These are phyloP conservation scores for Ciconia nigra DNA, from an alignment of 2,797 vertebrate species.

Conservation along the genomic window DNA sequence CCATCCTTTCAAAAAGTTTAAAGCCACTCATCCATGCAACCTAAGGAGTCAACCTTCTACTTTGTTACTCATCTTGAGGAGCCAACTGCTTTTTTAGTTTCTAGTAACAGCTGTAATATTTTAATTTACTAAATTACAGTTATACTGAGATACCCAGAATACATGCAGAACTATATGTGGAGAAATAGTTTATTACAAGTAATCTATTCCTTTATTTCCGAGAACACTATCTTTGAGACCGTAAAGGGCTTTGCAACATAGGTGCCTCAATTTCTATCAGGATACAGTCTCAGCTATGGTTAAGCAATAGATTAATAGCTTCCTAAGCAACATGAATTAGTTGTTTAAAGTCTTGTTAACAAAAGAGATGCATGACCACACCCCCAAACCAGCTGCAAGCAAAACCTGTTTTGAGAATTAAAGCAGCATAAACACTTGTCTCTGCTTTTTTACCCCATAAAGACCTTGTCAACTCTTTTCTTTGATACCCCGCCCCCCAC, in stretches of 20 bases:
- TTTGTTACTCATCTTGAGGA: background rate
- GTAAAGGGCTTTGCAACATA: background rate
- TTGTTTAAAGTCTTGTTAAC: conserved; percentile 22
- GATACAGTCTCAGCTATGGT: background rate
- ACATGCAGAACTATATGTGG: fast-evolving
- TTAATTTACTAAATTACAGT: background rate
- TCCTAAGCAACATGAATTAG: background rate
- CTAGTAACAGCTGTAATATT: background rate
- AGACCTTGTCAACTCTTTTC: background rate
- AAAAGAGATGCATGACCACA: conserved; percentile 1
- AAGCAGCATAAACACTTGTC: background rate
- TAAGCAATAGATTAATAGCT: background rate
- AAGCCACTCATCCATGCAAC: background rate
- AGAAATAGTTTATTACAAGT: background rate
- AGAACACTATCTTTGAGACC: background rate
- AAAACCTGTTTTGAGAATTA: conserved; percentile 42
- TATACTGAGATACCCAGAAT: background rate
- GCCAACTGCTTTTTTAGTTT: background rate
- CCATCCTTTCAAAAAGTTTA: background rate
- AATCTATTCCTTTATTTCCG: background rate
- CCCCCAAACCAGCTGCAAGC: conserved; percentile 10
- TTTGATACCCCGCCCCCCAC: background rate
- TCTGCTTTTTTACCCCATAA: background rate
- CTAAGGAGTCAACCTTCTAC: background rate
- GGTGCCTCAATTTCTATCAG: background rate